phyloP scores from a whole-genome alignment of 2,797 vertebrate species.

The Pampus argenteus region DNA sequence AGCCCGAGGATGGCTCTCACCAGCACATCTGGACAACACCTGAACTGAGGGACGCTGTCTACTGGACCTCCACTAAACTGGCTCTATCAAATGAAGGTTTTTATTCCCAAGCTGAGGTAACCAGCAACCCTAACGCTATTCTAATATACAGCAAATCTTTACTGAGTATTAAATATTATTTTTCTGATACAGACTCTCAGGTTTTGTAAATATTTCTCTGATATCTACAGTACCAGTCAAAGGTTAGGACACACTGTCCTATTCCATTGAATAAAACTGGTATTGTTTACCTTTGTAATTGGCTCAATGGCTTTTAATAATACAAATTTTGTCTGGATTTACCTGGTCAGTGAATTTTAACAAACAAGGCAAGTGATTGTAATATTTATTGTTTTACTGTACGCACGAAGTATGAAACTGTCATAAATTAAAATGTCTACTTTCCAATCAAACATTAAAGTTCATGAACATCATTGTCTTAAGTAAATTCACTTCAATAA shows the following conservation, averaged over 20 bases:
- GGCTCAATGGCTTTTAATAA: neutral
- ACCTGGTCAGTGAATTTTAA: neutral
- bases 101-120: conserved; percentile 39
- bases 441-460: neutral
- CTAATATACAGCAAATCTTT: conserved; percentile 2
- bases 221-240: neutral
- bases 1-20: conserved; percentile 58
- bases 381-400: neutral
- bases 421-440: too few species aligned
- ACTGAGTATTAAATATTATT: neutral
- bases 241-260: too few species aligned
- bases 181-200: neutral
- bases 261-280: too few species aligned
- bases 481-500: neutral
- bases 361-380: neutral
- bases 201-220: neutral
- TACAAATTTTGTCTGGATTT: neutral
- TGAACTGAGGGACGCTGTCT: conserved; percentile 57
- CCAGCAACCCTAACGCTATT: conserved; percentile 6
- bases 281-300: neutral
- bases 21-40: conserved; percentile 80
- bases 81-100: conserved; percentile 48
- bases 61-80: conserved; percentile 53
- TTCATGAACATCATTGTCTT: too few species aligned
- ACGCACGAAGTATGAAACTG: neutral